A percentile compares a stretch with the other conserved stretches of the same genome.
phyloP scores from a whole-genome alignment of 2,113 vertebrate genomes.

The Arenaria interpres region DNA sequence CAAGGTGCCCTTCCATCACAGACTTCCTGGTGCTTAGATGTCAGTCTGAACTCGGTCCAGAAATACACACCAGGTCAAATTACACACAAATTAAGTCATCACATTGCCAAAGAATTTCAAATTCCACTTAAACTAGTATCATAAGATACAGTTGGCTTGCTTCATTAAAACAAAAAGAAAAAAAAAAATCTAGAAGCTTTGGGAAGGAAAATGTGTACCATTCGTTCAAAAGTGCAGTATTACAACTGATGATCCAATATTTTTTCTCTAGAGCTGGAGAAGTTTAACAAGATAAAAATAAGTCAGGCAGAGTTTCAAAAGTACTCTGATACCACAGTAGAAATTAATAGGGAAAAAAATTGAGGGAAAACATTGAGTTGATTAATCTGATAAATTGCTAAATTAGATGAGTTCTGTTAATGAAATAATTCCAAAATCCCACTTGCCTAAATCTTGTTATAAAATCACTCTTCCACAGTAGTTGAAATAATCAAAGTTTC shows the following conservation, averaged over 20 bases:
- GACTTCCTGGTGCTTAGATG: neutral
- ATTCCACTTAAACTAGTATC: neutral
- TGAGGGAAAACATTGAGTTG: neutral
- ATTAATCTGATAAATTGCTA: constrained; percentile 7
- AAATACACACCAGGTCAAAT: neutral
- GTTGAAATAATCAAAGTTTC: constrained; percentile 1
- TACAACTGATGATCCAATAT: neutral
- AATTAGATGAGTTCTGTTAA: neutral
- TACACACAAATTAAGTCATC: neutral
- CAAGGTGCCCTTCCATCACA: neutral
- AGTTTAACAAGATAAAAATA: neutral
- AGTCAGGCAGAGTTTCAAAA: neutral
- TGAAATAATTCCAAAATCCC: neutral
- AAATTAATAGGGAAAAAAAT: neutral
- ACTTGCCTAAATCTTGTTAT: neutral
- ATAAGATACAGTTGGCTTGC: neutral
- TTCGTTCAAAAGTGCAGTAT: neutral
- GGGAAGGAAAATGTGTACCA: neutral
- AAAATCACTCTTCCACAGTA: neutral
- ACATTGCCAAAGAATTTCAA: neutral
- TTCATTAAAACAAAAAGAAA: neutral
- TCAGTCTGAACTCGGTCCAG: neutral
- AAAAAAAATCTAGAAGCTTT: neutral
- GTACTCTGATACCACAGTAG: neutral
- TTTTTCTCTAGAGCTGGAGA: neutral